Conservation (phyloP, 2,888 invertebrate species). For the Octonoba sinensis region DNA sequence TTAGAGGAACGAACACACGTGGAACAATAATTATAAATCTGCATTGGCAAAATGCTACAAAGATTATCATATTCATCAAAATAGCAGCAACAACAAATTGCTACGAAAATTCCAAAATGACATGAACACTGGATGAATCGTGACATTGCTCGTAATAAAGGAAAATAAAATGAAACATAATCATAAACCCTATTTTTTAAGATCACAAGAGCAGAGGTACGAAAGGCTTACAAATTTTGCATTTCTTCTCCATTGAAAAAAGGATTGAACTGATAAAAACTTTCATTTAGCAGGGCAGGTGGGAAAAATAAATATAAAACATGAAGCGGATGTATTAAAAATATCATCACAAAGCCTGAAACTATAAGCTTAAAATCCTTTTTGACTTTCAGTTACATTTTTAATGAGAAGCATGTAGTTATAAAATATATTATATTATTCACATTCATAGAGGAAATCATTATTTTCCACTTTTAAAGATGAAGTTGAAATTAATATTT, state of each 20-base stretch:
- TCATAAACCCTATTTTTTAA: slow-evolving; percentile 30
- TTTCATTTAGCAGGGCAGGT: too few relatives aligned
- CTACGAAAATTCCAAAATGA: slow-evolving; percentile 57
- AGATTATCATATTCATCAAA: slow-evolving; percentile 61
- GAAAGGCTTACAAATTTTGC: slow-evolving; percentile 53
- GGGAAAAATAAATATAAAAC: too few relatives aligned
- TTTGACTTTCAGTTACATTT: too few relatives aligned
- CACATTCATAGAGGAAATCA: too few relatives aligned
- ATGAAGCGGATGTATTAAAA: too few relatives aligned
- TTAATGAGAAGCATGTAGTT: too few relatives aligned
- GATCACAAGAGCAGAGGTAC: slow-evolving; percentile 53
- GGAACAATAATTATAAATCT: slow-evolving; percentile 63
- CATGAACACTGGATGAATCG: slow-evolving; percentile 48
- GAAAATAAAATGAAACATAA: slow-evolving; percentile 25
- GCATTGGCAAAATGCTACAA: slow-evolving; percentile 64
- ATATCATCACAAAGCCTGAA: too few relatives aligned
- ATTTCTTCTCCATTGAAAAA: slow-evolving; percentile 9
- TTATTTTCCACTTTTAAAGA: too few relatives aligned
- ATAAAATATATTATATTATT: too few relatives aligned
- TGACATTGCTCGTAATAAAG: slow-evolving; percentile 42
- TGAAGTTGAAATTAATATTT: too few relatives aligned
- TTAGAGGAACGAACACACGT: slow-evolving; percentile 63
- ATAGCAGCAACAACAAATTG: slow-evolving; percentile 62
- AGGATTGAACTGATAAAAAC: slow-evolving; percentile 31
- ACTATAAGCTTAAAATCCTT: too few relatives aligned